Base-by-base conservation (phyloP, 2,113 vertebrate genomes). In the Origma solitaria region DNA sequence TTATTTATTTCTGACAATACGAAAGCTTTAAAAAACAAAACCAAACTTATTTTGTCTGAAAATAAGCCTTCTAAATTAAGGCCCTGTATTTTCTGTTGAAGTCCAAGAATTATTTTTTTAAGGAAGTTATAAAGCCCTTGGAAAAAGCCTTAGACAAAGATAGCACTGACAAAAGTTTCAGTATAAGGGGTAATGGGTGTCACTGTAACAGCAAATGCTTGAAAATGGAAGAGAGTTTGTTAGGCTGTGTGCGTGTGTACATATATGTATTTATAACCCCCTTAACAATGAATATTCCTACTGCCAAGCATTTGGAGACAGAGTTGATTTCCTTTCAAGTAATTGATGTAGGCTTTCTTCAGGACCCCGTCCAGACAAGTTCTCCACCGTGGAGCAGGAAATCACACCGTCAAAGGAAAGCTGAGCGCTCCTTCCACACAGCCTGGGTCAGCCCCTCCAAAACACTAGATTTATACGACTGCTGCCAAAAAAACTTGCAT, bases 301-400 rank as follows among this genome's bases (percentile, higher is more conserved):
- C 95, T 97, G 97, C 97, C 97, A 98, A 97, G 95, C 95, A 68
- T 94, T 97, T 83, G 90, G 97, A 97, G 97, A 88, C 78, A 87
- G 95, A 95, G 94, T 91, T 97, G 97, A 97, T 97, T 99, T 98
- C 98, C 98, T 98, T 98, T 97, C 96, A 97, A 97, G 97, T 98
- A 98, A 98, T 96, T 98, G 97, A 98, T 98, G 98, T 97, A 92
- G 98, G 97, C 90, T 97, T 97, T 96, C 97, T 98, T 92, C 97
- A 94, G 93, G 95, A 78, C 86, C 92, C 92, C 80, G 86, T 91
- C 97, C 97, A 98, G 98, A 98, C 98, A 96, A 94, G 97, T 97
- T 96, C 97, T 96, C 93, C 92, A 94, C 94, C 65, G 30, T 95
- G 94, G 96, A 94, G 97, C 98, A 98, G 98, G 98, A 99, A 98